phyloP scores from a whole-genome alignment of 2,113 vertebrate genomes.

The Myocastor coypus region DNA sequence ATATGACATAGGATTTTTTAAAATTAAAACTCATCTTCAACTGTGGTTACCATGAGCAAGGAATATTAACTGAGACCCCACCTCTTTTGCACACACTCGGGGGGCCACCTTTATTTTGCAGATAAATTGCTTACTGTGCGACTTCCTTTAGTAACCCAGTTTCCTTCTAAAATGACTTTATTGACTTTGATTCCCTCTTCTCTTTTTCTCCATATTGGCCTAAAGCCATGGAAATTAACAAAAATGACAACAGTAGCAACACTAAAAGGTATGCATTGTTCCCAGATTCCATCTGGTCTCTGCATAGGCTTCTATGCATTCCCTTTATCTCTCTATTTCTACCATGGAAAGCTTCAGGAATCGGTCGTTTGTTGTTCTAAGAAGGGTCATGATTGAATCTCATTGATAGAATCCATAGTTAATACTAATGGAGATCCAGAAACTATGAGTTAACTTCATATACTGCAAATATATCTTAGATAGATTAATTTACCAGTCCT shows the following conservation, averaged over 20 bases:
- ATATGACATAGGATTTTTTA: neutral
- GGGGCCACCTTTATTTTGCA: constrained; percentile 10
- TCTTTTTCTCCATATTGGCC: neutral
- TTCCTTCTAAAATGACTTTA: neutral
- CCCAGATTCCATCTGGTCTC: neutral
- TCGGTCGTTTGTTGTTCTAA: neutral
- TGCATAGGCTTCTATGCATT: neutral
- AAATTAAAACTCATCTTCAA: constrained; percentile 17
- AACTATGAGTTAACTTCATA: constrained; percentile 6
- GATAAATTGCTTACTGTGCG: neutral
- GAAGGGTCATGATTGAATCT: neutral
- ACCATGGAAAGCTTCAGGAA: neutral
- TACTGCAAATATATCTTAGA: neutral
- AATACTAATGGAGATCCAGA: neutral
- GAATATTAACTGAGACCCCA: neutral
- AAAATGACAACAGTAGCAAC: neutral
- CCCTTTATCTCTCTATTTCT: neutral
- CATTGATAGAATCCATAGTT: neutral
- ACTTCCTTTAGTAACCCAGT: neutral
- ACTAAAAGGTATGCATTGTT: neutral
- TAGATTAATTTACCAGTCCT: neutral
- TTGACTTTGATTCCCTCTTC: neutral
- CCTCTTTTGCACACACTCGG: neutral
- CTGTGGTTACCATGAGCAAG: constrained; percentile 19
- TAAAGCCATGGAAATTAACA: neutral